These are phyloP conservation scores for Cerceris ruficornis DNA, from an alignment of 2,888 invertebrate species.

Conservation along the genomic window DNA sequence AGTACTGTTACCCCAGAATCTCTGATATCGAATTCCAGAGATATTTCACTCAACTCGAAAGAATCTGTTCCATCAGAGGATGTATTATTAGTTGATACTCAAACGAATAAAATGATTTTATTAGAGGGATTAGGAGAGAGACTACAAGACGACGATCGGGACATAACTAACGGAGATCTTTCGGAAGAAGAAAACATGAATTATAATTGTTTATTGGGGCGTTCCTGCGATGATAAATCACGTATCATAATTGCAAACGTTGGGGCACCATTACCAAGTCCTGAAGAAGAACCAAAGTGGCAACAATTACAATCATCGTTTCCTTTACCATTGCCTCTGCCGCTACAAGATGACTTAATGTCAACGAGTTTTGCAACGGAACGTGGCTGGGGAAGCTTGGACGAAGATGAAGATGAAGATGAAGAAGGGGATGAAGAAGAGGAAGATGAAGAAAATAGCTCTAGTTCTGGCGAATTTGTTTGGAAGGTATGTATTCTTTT, in stretches of 20 bases:
- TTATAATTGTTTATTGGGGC: slow-evolving; percentile 52
- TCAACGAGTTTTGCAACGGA: slow-evolving; percentile 83
- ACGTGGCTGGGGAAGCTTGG: slow-evolving; percentile 87
- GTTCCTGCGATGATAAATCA: slow-evolving; percentile 52
- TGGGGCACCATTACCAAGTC: slow-evolving; percentile 78
- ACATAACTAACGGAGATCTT: slow-evolving; percentile 70
- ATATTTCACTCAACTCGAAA: slow-evolving; percentile 74
- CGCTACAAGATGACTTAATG: slow-evolving; percentile 78
- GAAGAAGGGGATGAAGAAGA: slow-evolving; percentile 79
- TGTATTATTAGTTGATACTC: slow-evolving; percentile 82
- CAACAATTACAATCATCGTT: slow-evolving; percentile 70
- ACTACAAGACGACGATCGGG: slow-evolving; percentile 68
- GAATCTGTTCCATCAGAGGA: slow-evolving; percentile 78
- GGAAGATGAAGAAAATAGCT: slow-evolving; percentile 85
- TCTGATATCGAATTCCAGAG: slow-evolving; percentile 78
- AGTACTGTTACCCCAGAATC: slow-evolving; percentile 78
- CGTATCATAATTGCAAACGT: slow-evolving; percentile 58
- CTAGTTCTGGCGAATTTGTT: slow-evolving; percentile 90
- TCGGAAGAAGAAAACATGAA: slow-evolving; percentile 75
- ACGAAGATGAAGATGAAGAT: slow-evolving; percentile 83
- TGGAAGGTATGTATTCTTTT: slow-evolving; percentile 86
- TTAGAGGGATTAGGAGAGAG: slow-evolving; percentile 72
- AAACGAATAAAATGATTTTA: slow-evolving; percentile 82
- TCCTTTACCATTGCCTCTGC: slow-evolving; percentile 71
- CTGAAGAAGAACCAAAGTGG: slow-evolving; percentile 79